Conservation (phyloP, 2,113 vertebrate genomes). For the Octodon degus region DNA sequence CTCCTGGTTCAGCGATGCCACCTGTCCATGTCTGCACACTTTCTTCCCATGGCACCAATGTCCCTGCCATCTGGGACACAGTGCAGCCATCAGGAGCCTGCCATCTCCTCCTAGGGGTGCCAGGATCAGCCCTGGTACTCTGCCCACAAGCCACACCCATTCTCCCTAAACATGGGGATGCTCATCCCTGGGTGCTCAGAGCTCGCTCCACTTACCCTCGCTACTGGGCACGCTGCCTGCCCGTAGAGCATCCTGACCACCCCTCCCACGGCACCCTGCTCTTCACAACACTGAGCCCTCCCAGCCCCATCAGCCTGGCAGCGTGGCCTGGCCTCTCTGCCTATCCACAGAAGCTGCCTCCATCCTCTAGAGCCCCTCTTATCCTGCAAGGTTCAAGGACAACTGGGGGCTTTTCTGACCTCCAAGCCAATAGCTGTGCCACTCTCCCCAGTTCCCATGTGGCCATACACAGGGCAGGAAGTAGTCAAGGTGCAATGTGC, state of each 20-base stretch:
- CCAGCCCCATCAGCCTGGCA: not conserved
- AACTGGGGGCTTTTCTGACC: not conserved
- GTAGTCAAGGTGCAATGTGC: not conserved
- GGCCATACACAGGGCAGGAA: not conserved
- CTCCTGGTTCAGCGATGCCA: not conserved
- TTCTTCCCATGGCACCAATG: not conserved
- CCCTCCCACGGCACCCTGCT: no score
- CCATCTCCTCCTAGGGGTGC: not conserved
- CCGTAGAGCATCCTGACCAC: accelerated
- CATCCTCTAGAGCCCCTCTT: not conserved
- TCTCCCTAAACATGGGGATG: not conserved
- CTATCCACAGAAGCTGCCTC: not conserved
- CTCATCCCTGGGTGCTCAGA: not conserved
- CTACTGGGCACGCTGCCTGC: accelerated
- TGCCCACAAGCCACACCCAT: not conserved
- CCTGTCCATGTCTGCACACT: not conserved
- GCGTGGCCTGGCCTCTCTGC: not conserved
- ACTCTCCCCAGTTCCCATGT: not conserved
- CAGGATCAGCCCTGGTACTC: no score
- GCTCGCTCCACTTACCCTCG: no score
- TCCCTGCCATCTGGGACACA: not conserved
- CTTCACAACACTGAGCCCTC: accelerated
- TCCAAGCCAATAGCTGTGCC: not conserved
- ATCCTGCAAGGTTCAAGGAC: not conserved
- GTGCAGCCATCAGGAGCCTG: not conserved